Evolutionary conservation across 1,140 invertebrate species (phyloP).

Genomic region (Delia radicum): DNA sequence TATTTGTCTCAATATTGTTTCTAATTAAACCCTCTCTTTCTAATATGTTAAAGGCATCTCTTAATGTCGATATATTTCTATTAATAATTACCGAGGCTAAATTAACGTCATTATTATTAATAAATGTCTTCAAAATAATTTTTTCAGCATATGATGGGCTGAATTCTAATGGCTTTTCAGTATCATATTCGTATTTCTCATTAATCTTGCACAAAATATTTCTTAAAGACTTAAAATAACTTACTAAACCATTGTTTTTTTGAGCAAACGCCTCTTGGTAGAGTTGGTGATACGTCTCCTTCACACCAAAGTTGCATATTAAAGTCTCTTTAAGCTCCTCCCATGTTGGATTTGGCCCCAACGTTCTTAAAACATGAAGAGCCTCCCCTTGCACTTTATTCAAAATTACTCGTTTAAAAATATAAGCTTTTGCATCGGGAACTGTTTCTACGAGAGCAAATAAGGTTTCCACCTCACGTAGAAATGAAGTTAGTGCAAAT

Average conservation of each 20-base stretch:
- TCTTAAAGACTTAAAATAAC: constrained; percentile 5
- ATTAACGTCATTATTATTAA: constrained; percentile 30
- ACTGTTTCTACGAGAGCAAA: constrained; percentile 14
- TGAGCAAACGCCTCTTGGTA: background rate
- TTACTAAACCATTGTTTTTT: background rate
- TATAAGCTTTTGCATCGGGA: constrained; percentile 1
- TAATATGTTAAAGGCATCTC: constrained; percentile 25
- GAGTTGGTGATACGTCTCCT: constrained; percentile 25
- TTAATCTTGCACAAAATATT: constrained; percentile 14
- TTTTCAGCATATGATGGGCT: constrained; percentile 26
- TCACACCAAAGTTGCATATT: constrained; percentile 28
- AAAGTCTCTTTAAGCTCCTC: constrained; percentile 19
- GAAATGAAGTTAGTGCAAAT: constrained; percentile 31
- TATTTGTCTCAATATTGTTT: background rate
- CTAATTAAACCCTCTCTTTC: constrained; percentile 7
- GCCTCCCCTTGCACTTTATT: constrained; percentile 31
- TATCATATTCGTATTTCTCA: constrained; percentile 21
- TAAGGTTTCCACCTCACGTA: constrained; percentile 29
- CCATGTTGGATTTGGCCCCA: constrained; percentile 25
- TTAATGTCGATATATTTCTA: constrained; percentile 29
- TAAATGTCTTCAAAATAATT: constrained; percentile 28
- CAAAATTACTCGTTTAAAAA: constrained; percentile 25
- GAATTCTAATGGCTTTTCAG: constrained; percentile 26
- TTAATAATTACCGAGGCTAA: constrained; percentile 27
- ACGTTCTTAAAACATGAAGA: constrained; percentile 30